Conservation (phyloP, 2,797 vertebrate species). For the Parauchenoglanis punctatus region DNA sequence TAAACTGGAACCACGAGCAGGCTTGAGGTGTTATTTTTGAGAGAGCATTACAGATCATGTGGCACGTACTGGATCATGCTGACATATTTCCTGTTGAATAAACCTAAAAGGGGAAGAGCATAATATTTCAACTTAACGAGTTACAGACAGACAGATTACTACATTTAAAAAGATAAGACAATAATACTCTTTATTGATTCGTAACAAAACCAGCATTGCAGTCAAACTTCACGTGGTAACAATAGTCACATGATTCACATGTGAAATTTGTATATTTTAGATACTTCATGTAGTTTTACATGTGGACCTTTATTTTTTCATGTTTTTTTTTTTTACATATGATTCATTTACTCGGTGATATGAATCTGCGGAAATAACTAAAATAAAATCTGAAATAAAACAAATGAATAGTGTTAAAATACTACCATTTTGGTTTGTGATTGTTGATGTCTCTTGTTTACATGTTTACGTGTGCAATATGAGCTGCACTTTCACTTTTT, state of each 20-base stretch:
- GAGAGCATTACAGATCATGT: constrained; percentile 37
- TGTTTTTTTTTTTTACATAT: background rate
- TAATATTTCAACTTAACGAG: background rate
- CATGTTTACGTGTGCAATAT: background rate
- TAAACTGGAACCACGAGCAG: constrained; percentile 37
- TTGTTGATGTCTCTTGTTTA: background rate
- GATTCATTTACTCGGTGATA: background rate
- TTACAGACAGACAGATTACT: background rate
- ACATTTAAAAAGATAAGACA: background rate
- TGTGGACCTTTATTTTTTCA: background rate
- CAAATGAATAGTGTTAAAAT: background rate
- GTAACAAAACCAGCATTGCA: constrained; percentile 1
- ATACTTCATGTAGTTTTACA: background rate
- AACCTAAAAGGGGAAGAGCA: constrained; percentile 10
- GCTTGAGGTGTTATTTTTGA: constrained; percentile 47
- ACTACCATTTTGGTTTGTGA: background rate
- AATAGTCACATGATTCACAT: background rate
- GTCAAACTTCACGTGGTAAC: background rate
- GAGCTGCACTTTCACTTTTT: background rate
- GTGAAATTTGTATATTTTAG: background rate
- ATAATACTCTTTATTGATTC: background rate
- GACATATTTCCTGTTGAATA: constrained; percentile 38
- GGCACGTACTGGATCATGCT: constrained; percentile 29
- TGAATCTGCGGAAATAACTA: background rate
- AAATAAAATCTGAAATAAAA: background rate